These are phyloP conservation scores for Mobula birostris DNA, from an alignment of 2,113 vertebrate species.

Conservation along the genomic window DNA sequence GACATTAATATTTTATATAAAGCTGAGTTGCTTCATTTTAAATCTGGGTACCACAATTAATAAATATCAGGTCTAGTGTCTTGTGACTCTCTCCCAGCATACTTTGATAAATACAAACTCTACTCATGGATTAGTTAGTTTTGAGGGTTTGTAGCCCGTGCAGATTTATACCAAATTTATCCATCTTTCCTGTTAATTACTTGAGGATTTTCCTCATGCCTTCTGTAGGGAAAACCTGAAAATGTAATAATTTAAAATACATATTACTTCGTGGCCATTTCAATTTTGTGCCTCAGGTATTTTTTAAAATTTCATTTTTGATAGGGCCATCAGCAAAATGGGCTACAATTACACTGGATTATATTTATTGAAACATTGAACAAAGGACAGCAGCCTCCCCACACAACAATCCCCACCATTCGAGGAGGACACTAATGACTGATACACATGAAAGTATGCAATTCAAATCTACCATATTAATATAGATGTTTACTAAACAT, in stretches of 20 bases:
- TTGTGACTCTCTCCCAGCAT: neutral
- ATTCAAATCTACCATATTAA: neutral
- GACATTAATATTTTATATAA: neutral
- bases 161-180: neutral
- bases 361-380: neutral
- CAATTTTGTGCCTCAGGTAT: neutral
- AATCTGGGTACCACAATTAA: neutral
- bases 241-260: neutral
- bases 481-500: neutral
- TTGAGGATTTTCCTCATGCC: too few species aligned
- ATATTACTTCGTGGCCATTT: neutral
- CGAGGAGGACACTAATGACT: neutral
- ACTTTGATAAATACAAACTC: neutral
- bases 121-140: neutral
- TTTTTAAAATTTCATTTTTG: neutral
- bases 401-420: neutral
- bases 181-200: neutral
- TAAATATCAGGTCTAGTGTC: neutral
- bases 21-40: neutral
- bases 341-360: neutral
- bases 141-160: neutral
- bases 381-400: neutral
- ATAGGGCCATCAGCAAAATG: neutral
- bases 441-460: neutral
- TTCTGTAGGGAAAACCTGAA: neutral